phyloP scores from a whole-genome alignment of 2,113 vertebrate species.

The Mesocricetus auratus region DNA sequence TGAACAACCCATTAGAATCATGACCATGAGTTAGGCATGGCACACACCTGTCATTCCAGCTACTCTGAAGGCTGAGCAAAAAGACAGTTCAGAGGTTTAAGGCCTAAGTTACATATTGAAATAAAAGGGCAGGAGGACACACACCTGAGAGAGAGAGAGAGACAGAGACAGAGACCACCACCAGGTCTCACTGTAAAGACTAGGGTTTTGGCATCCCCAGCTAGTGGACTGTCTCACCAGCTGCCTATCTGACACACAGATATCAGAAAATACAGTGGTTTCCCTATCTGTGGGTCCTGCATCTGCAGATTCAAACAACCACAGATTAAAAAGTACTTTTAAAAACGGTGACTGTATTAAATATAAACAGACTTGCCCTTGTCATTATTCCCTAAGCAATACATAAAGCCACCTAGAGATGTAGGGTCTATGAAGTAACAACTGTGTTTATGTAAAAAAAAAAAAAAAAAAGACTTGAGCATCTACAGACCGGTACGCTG shows the following conservation, averaged over 20 bases:
- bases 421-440: background rate
- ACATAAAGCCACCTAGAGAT: background rate
- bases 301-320: background rate
- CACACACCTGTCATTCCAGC: background rate
- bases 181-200: background rate
- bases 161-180: background rate
- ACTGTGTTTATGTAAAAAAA: background rate
- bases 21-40: no score
- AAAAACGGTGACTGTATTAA: background rate
- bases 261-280: background rate
- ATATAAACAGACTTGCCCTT: background rate
- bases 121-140: background rate
- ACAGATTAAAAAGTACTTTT: background rate
- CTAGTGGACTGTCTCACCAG: background rate
- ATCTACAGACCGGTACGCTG: no score
- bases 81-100: background rate
- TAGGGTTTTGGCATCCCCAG: background rate
- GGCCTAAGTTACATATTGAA: background rate
- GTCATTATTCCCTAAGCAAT: background rate
- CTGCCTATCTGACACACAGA: background rate
- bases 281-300: background rate
- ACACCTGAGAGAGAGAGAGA: rapidly evolving
- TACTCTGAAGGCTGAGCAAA: background rate
- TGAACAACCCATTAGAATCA: background rate
- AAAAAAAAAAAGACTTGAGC: background rate